Evolutionary conservation across 2,888 invertebrate species (phyloP), one percentile per base, ranked within the genome.

Genomic region (Rhorus exstirpatorius): DNA sequence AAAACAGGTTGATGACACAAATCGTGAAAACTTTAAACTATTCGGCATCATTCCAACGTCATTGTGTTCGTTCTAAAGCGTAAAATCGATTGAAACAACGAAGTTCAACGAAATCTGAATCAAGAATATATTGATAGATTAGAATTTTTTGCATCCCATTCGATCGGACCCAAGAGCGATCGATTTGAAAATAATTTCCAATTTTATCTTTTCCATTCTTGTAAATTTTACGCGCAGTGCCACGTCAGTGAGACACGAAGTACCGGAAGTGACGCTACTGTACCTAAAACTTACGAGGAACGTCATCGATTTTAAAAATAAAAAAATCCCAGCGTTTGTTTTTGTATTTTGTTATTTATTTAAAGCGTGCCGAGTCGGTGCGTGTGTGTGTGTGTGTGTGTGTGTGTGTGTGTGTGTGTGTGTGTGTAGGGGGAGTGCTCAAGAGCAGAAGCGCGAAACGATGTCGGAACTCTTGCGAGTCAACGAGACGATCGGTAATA

Each of bases 381-480:
- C n/a, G n/a, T n/a, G n/a, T n/a, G n/a, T n/a, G n/a, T n/a, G n/a
- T n/a, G n/a, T n/a, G n/a, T n/a, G n/a, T n/a, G n/a, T n/a, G n/a
- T n/a, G n/a, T n/a, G n/a, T n/a, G n/a, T n/a, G n/a, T n/a, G n/a
- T n/a, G n/a, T n/a, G n/a, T n/a, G n/a, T n/a, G n/a, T n/a, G n/a
- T n/a, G n/a, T n/a, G n/a, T n/a, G n/a, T n/a, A n/a, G n/a, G n/a
- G n/a, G n/a, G n/a, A 31, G 74, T 70, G 80, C 61, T 77, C 41
- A 72, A 55, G 38, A 77, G 53, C 14, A n/a, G n/a, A n/a, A 67
- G 24, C 12, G 55, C 41, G 31, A n/a, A n/a, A 46, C 71, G 44
- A 60, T 55, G 68, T 58, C 76, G 70, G 14, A 67, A 74, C 19
- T 58, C 8, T 26, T 53, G 31, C n/a, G 14, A 51, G 12, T 70